Base-by-base conservation (phyloP, 2,888 invertebrate species). In the Clunio marinus region DNA sequence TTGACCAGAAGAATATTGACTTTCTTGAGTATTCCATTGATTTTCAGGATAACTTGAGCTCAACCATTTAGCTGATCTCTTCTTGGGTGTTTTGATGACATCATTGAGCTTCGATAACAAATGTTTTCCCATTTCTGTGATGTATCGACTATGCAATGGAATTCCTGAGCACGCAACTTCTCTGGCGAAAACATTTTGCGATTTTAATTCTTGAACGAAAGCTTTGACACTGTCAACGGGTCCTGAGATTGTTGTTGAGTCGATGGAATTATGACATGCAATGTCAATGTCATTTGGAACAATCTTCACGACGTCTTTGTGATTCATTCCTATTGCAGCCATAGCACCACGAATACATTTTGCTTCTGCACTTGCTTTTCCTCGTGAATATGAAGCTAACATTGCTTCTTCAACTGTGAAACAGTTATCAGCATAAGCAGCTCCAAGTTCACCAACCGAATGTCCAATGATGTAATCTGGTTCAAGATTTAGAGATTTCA, bases 381-480 rank as follows among this genome's bases (percentile, higher is more conserved):
- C 91, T 75, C 91, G 81, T 77, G 87, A 88, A 78, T 91, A 91
- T 0, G 92, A 89, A 2, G 87, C 83, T 20, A 90, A 77, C 70
- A 93, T 86, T 80, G 89, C 88, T 78, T 93, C 87, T 73, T 91
- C 89, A 0, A 87, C 84, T 0, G 91, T 89, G 73, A 94, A 84
- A 73, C 89, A 88, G 1, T 91, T 92, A 75, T 95, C 95, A 2
- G 91, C 93, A 78, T 95, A 95, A 0, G 92, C 93, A 77, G 94
- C 94, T 2, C 91, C 93, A 2, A 95, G 81, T 76, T 95, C 95
- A 24, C 95, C 95, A 0, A 91, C 89, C 15, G 93, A 93, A 78
- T 94, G 93, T 25, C 94, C 88, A 68, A 87, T 81, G 70, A 87
- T 81, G n/a, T 84, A 83, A 74, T 87, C 86, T 45, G 88, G 86